These are phyloP conservation scores for Prietella phreatophila DNA, from an alignment of 2,113 vertebrate genomes.

Conservation along the genomic window DNA sequence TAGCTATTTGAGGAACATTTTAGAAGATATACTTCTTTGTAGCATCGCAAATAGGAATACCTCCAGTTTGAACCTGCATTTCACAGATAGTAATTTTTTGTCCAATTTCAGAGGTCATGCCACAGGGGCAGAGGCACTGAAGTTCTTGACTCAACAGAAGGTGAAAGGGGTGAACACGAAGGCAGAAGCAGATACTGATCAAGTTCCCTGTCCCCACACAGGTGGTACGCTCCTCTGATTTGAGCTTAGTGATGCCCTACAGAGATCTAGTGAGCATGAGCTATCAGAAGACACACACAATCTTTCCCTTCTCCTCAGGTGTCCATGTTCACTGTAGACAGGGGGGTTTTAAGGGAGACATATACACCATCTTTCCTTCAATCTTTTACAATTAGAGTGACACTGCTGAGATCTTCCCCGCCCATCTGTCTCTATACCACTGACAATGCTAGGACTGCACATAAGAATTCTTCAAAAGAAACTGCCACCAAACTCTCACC, in stretches of 20 bases:
- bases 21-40: conserved; percentile 55
- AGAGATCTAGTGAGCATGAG: conserved; percentile 18
- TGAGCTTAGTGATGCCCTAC: conserved; percentile 38
- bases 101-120: conserved; percentile 45
- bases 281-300: conserved; percentile 21
- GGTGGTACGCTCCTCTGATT: conserved; percentile 22
- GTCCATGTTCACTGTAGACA: conserved; percentile 18
- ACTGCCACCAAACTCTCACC: not conserved
- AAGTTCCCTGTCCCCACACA: not conserved
- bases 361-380: conserved; percentile 50
- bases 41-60: conserved; percentile 62
- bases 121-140: conserved; percentile 34
- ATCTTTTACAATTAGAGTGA: conserved; percentile 60
- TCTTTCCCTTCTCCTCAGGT: conserved; percentile 30
- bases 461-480: conserved; percentile 15
- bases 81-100: conserved; percentile 56
- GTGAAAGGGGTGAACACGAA: conserved; percentile 1
- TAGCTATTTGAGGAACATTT: conserved; percentile 60
- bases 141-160: not conserved
- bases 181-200: not conserved
- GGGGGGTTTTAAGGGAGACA: conserved; percentile 60
- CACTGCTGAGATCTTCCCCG: conserved; percentile 45
- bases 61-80: conserved; percentile 57
- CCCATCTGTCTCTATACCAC: conserved; percentile 58
- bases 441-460: conserved; percentile 14